phyloP scores from a whole-genome alignment of 1,140 invertebrate species.

The Bombus ignitus region DNA sequence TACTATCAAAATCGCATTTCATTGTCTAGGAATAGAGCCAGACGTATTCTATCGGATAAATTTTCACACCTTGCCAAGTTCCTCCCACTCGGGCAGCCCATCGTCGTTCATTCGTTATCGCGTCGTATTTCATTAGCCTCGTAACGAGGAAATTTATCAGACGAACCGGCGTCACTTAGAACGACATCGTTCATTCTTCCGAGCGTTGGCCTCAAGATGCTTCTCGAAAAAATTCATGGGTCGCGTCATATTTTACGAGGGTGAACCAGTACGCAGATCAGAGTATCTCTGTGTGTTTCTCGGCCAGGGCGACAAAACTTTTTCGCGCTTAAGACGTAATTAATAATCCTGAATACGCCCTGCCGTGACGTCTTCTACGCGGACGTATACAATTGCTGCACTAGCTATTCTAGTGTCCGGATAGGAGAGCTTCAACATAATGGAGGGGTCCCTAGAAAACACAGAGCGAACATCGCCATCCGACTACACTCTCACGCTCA shows the following conservation, averaged over 20 bases:
- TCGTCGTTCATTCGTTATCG: neutral
- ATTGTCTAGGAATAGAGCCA: neutral
- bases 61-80: neutral
- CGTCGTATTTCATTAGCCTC: conserved; percentile 1
- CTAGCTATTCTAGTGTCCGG: conserved; percentile 32
- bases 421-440: conserved; percentile 37
- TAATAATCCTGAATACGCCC: conserved; percentile 61
- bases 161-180: neutral
- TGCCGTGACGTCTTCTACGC: conserved; percentile 21
- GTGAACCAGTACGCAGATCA: neutral
- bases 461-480: conserved; percentile 23
- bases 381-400: conserved; percentile 43
- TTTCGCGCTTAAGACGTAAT: conserved; percentile 56
- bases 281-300: neutral
- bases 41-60: neutral
- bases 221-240: neutral
- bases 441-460: conserved; percentile 56
- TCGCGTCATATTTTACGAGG: neutral
- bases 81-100: neutral
- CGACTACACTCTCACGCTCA: neutral
- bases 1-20: neutral
- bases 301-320: conserved; percentile 49
- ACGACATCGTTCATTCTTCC: conserved; percentile 15
- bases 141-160: conserved; percentile 3
- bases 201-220: neutral